Evolutionary conservation across 2,888 invertebrate genomes (phyloP).

Genomic region (Hemistola chrysoprasaria): DNA sequence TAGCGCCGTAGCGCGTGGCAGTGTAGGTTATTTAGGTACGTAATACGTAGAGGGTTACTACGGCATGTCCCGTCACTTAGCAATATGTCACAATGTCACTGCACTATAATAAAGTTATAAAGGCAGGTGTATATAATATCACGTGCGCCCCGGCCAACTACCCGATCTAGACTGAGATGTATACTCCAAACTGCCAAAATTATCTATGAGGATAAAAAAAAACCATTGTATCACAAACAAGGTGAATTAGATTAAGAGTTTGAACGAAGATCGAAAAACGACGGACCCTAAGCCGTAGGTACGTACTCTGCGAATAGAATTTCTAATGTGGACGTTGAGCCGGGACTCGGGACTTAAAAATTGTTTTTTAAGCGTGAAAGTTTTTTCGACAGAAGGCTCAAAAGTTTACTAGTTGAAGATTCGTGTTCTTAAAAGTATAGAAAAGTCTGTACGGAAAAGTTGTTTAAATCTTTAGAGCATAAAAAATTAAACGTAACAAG

Average conservation of each 20-base stretch:
- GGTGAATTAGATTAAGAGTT: constrained; percentile 54
- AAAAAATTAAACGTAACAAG: too few relatives aligned
- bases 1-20: constrained; percentile 29
- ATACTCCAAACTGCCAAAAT: constrained; percentile 57
- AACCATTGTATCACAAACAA: constrained; percentile 57
- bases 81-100: constrained; percentile 40
- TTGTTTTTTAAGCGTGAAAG: constrained; percentile 9
- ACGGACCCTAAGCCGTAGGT: constrained; percentile 14
- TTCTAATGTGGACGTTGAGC: constrained; percentile 13
- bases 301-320: constrained; percentile 17
- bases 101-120: constrained; percentile 27
- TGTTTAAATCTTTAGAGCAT: too few relatives aligned
- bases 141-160: constrained; percentile 63
- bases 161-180: constrained; percentile 68
- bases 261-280: constrained; percentile 34
- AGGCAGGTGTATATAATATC: constrained; percentile 39
- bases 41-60: constrained; percentile 22
- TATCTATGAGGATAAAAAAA: constrained; percentile 56
- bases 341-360: constrained; percentile 9
- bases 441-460: too few relatives aligned
- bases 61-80: constrained; percentile 33
- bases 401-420: constrained; percentile 12
- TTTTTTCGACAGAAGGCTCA: constrained; percentile 7
- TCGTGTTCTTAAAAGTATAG: too few relatives aligned
- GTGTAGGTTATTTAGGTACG: constrained; percentile 29